Evolutionary conservation across 2,888 invertebrate genomes (phyloP).

Genomic region (Scaptomyza polygonia): DNA sequence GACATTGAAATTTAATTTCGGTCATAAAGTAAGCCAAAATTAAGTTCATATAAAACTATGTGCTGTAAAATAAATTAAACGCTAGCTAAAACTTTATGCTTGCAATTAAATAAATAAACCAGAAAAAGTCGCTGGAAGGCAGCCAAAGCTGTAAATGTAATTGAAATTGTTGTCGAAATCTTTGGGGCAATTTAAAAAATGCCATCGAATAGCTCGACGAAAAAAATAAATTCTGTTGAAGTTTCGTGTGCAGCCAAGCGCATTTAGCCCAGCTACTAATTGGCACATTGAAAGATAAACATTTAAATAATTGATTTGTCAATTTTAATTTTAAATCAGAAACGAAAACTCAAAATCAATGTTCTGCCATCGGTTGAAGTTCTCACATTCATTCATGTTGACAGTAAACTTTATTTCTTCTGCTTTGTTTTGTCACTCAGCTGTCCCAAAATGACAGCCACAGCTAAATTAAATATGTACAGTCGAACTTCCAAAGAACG

Average conservation of each 20-base stretch:
- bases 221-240: too few relatives aligned
- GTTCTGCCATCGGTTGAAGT: not conserved
- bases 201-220: too few relatives aligned
- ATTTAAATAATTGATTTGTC: not conserved
- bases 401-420: not conserved
- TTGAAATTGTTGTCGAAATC: constrained; percentile 26
- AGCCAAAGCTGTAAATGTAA: constrained; percentile 18
- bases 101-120: constrained; percentile 49
- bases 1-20: constrained; percentile 69
- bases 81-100: constrained; percentile 36
- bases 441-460: too few relatives aligned
- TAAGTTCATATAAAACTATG: not conserved
- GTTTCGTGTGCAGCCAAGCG: not conserved
- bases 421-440: not conserved
- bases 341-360: not conserved
- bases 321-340: not conserved
- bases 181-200: too few relatives aligned
- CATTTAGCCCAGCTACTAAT: not conserved
- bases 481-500: too few relatives aligned
- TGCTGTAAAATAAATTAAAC: constrained; percentile 57
- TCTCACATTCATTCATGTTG: not conserved
- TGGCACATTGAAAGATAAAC: not conserved
- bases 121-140: constrained; percentile 12
- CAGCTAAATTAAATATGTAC: too few relatives aligned
- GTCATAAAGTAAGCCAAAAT: constrained; percentile 50